Evolutionary conservation across 2,888 invertebrate genomes (phyloP).

Genomic region (Drosophila phalerata): DNA sequence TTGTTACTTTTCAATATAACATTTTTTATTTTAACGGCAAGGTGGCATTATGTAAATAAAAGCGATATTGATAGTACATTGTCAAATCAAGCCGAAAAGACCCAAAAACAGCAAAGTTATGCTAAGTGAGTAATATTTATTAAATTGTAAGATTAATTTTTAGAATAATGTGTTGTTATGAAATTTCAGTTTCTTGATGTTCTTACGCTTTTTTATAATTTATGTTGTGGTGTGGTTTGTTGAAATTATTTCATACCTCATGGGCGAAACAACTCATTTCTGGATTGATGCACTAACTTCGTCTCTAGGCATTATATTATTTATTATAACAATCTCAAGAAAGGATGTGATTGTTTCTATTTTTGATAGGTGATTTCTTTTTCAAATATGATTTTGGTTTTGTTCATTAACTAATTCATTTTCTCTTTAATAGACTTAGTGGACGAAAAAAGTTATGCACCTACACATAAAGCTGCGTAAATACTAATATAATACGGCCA

Average conservation of each 20-base stretch:
- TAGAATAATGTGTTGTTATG: background rate
- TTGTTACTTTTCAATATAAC: conserved; percentile 73
- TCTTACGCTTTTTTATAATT: conserved; percentile 92
- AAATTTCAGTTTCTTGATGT: conserved; percentile 89
- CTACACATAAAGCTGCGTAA: background rate
- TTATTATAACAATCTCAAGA: conserved; percentile 61
- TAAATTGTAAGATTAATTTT: background rate
- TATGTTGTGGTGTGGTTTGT: conserved; percentile 94
- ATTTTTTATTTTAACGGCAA: conserved; percentile 73
- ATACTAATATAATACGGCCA: background rate
- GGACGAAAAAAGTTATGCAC: background rate
- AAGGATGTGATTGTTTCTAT: conserved; percentile 38
- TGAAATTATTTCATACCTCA: conserved; percentile 90
- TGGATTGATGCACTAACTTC: conserved; percentile 9
- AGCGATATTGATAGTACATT: conserved; percentile 27
- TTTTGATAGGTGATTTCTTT: conserved; percentile 40
- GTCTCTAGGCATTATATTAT: conserved; percentile 63
- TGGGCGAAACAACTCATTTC: conserved; percentile 2
- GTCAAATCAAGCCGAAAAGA: conserved; percentile 47
- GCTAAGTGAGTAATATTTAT: conserved; percentile 9
- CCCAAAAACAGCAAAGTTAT: conserved; percentile 9
- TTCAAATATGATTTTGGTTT: background rate
- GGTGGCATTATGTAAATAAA: conserved; percentile 65
- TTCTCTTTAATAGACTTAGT: background rate
- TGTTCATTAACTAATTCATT: background rate